These are phyloP conservation scores for Riparia riparia DNA, from an alignment of 2,113 vertebrate genomes.

Conservation along the genomic window DNA sequence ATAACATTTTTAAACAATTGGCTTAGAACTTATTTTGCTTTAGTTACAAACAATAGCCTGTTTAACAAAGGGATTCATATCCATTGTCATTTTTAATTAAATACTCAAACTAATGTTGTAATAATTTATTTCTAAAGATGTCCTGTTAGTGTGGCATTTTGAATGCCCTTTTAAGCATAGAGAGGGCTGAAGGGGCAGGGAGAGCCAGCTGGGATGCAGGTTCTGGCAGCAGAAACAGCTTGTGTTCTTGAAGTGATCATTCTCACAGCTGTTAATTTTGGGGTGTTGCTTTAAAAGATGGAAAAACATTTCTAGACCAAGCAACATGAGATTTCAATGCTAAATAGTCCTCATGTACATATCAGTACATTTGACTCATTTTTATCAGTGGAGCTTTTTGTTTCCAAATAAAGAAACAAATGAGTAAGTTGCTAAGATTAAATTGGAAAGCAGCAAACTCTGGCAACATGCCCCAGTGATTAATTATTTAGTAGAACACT, in stretches of 20 bases:
- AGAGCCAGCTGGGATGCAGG: neutral
- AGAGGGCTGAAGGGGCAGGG: neutral
- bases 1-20: neutral
- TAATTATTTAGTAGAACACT: conserved; percentile 34
- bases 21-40: neutral
- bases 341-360: neutral
- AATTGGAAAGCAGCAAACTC: conserved; percentile 6
- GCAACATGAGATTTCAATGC: neutral
- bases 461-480: neutral
- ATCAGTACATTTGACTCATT: conserved; percentile 4
- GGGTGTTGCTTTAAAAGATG: neutral
- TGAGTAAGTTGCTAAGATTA: neutral
- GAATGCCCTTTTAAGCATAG: neutral
- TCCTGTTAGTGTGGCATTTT: neutral
- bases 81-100: neutral
- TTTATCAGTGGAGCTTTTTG: neutral
- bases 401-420: conserved; percentile 15
- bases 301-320: neutral
- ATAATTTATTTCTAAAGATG: neutral
- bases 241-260: neutral
- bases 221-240: neutral
- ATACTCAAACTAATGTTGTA: neutral
- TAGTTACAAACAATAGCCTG: neutral
- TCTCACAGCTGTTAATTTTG: neutral
- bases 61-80: neutral